Evolutionary conservation across 2,888 invertebrate species (phyloP), one percentile per base, ranked within the genome.

Genomic region (Tryphoninae sp.): DNA sequence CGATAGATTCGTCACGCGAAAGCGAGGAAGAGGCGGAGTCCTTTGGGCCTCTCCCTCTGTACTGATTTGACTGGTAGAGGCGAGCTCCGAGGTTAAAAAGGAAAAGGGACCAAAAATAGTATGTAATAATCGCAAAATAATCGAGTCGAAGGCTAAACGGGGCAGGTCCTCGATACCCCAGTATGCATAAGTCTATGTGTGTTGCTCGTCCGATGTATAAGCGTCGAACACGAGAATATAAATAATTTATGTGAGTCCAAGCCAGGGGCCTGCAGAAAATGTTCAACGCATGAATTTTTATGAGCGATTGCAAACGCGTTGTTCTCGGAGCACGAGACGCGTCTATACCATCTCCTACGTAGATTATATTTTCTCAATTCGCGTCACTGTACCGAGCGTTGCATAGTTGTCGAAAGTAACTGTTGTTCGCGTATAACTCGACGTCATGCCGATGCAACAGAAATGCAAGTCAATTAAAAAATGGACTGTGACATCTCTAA

Each of bases 261-360:
- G 58, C 78, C 67, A 49, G 59, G 68, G 76, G 42, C 76, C 69
- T 59, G 51, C 69, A 61, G 69, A 69, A 74, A 83, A 68, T 71
- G 64, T 74, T 58, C 62, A 74, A 80, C 78, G 77, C 82, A 86
- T 85, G 86, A 86, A 86, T 86, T 86, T 86, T 86, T 85, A 86
- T 85, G 84, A 83, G 84, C 83, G 76, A 80, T 84, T 81, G 80
- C 76, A 72, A 33, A 65, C 79, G 78, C 55, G 69, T 82, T 26
- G 53, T 58, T 69, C 42, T 69, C 77, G 55, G 55, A 65, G 51
- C 77, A 74, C 71, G 69, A 19, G 58, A 78, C 74, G 53, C 62
- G 64, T 69, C 73, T 51, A 33, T 33, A 45, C 33, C 80, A 33
- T 55, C 77, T 77, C 64, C 71, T 71, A 64, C 77, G 77, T 74